Evolutionary conservation across 2,113 vertebrate species (phyloP), one percentile per base, ranked within the genome.

Genomic region (Fulica atra): DNA sequence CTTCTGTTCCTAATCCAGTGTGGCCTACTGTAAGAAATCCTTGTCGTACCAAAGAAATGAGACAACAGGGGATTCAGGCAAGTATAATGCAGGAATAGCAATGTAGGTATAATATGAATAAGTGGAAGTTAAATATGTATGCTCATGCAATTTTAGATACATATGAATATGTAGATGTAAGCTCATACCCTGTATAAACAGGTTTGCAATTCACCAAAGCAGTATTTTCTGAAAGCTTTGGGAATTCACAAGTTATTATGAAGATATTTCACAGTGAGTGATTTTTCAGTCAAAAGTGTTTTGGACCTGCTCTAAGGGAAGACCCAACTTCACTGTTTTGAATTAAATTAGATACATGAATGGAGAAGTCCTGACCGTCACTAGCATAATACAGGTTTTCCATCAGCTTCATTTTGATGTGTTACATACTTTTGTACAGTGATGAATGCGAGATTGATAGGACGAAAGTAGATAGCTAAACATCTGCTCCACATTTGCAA

Each of bases 401-500:
- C 40, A 71, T n/a, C 42, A 53, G n/a, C 69, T 86, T 0, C 0
- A 48, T 93, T 92, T 70, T 46, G 56, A 60, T 61, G 53, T 57
- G 28, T 66, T 83, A 65, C 33, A 35, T 70, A 64, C 59, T 93
- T 91, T 86, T 70, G 40, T 23, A n/a, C 24, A 59, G 29, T 88
- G 80, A 79, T 94, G n/a, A 81, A 88, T 92, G 44, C 1, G 11
- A 91, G 3, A 10, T 74, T 95, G 50, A 69, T 85, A 86, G 44
- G 79, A 79, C 12, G 35, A 88, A 87, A 85, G 33, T 23, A 91
- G 53, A 92, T 65, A 83, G 25, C 44, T 87, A 87, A 82, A 89
- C 71, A 95, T 93, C 78, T 96, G 91, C 66, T 95, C 68, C 7
- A 46, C 5, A 66, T 94, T 92, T 78, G 20, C 31, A 78, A 76